Conservation (phyloP, 1,140 invertebrate species). For the Mylabris phalerata region DNA sequence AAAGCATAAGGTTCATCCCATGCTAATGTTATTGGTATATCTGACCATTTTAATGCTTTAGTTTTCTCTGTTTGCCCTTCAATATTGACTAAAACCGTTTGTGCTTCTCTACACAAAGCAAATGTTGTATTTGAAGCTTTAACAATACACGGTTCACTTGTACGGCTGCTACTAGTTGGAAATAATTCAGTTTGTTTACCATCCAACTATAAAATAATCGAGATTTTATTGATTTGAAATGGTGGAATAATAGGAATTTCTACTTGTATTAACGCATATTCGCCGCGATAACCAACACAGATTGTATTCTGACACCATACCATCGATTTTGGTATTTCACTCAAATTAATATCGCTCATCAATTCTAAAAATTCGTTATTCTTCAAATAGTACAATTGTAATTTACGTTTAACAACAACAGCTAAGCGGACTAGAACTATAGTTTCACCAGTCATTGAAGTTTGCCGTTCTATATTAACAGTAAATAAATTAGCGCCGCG, state of each 20-base stretch:
- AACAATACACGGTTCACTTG: slow-evolving; percentile 75
- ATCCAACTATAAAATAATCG: slow-evolving; percentile 13
- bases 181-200: slow-evolving; percentile 75
- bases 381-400: slow-evolving; percentile 88
- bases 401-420: slow-evolving; percentile 78
- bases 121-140: slow-evolving; percentile 67
- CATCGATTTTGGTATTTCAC: slow-evolving; percentile 76
- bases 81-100: slow-evolving; percentile 72
- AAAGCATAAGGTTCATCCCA: slow-evolving; percentile 89
- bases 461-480: slow-evolving; percentile 60
- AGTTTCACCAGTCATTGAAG: slow-evolving; percentile 61
- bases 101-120: slow-evolving; percentile 74
- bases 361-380: slow-evolving; percentile 73
- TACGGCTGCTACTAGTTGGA: slow-evolving; percentile 69
- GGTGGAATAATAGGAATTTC: slow-evolving; percentile 20
- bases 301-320: slow-evolving; percentile 80
- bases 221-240: neutral
- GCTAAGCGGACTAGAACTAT: slow-evolving; percentile 73
- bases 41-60: slow-evolving; percentile 75
- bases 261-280: slow-evolving; percentile 74
- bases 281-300: slow-evolving; percentile 76
- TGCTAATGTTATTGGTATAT: slow-evolving; percentile 67
- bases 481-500: slow-evolving; percentile 85
- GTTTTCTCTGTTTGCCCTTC: slow-evolving; percentile 62
- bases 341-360: slow-evolving; percentile 65